Conservation (phyloP, 2,888 invertebrate species). For the Proisotoma minuta region DNA sequence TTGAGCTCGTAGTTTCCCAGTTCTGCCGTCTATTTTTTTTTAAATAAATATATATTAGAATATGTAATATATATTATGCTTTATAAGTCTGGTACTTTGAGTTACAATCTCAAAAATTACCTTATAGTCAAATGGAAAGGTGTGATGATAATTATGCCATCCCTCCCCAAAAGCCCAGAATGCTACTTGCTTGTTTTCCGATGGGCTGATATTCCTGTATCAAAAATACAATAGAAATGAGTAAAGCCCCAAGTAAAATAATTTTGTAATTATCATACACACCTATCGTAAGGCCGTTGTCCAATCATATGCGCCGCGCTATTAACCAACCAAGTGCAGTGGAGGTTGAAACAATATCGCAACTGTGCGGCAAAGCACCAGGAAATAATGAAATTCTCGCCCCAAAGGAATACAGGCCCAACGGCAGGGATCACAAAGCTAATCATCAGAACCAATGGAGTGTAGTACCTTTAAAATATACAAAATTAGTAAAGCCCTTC, state of each 20-base stretch:
- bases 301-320: conserved; percentile 76
- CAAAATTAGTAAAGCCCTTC: background rate
- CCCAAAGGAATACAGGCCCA: conserved; percentile 66
- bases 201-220: conserved; percentile 68
- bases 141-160: conserved; percentile 86
- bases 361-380: conserved; percentile 61
- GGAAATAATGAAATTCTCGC: conserved; percentile 60
- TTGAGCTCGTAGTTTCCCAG: conserved; percentile 55
- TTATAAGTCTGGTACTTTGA: no score
- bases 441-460: conserved; percentile 57
- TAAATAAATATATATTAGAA: no score
- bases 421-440: conserved; percentile 60
- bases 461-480: conserved; percentile 61
- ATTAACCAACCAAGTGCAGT: conserved; percentile 77
- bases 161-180: conserved; percentile 70
- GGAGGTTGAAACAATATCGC: conserved; percentile 62
- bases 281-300: conserved; percentile 66
- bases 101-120: no score
- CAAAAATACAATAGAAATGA: no score
- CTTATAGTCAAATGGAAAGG: conserved; percentile 62
- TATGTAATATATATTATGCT: no score
- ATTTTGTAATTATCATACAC: conserved; percentile 15
- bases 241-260: no score
- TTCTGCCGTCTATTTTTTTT: conserved; percentile 55
- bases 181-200: conserved; percentile 70